Percentiles rank a stretch among this genome's conserved stretches.
Conservation (phyloP, 64 coral and sea anemone genomes). For the Pachyseris speciosa region DNA sequence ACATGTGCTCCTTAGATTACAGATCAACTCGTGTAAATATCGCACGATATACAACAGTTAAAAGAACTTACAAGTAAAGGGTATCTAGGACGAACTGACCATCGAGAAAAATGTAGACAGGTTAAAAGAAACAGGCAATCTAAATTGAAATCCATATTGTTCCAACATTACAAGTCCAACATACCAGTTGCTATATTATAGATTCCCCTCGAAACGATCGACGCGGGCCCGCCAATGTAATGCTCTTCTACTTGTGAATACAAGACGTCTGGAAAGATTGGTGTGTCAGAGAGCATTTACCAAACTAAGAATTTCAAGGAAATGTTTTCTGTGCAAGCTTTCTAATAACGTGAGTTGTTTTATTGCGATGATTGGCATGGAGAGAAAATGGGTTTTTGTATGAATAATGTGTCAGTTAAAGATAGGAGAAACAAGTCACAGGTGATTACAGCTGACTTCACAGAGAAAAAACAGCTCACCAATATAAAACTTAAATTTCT, state of each 20-base stretch:
- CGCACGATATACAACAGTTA: neutral
- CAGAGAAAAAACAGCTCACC: neutral
- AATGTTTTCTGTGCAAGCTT: neutral
- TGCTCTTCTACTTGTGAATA: neutral
- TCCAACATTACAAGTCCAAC: neutral
- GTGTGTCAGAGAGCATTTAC: neutral
- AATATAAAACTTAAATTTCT: neutral
- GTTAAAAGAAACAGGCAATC: neutral
- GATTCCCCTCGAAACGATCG: neutral
- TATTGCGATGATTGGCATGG: neutral
- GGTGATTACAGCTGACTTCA: neutral
- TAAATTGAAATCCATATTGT: neutral
- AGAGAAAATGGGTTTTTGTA: neutral
- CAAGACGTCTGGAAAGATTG: neutral
- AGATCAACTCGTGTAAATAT: neutral
- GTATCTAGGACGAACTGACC: neutral
- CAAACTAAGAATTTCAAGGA: neutral
- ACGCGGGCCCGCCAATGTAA: neutral
- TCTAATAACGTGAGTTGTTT: neutral
- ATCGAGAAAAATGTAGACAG: neutral
- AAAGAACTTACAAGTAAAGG: neutral
- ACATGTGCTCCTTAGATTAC: neutral
- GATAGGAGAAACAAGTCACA: neutral
- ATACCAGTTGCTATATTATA: neutral
- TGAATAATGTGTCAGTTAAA: constrained; percentile 26